Percentiles rank a stretch among this genome's conserved stretches.
Evolutionary conservation across 92 coral and sea anemone genomes (phyloP).

Genomic region (Phymanthus crucifer): DNA sequence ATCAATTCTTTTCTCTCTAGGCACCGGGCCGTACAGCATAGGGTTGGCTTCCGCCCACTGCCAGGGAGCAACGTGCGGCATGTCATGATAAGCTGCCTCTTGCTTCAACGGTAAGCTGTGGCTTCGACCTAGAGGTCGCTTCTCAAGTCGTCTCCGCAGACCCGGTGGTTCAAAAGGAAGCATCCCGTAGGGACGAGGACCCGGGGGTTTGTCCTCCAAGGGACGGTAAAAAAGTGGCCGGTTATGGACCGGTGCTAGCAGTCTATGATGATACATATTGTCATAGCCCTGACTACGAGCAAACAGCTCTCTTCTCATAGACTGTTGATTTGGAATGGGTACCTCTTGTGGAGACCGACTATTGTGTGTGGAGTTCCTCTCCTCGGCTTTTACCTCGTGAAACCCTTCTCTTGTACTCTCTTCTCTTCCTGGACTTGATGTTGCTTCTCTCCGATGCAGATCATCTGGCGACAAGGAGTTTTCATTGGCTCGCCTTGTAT

Average conservation of each 20-base stretch:
- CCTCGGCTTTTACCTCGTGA: slow-evolving; percentile 8
- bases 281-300: not conserved
- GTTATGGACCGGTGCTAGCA: not conserved
- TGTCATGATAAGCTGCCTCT: slow-evolving; percentile 15
- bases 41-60: slow-evolving; percentile 14
- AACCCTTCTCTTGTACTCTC: not conserved
- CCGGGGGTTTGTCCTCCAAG: not conserved
- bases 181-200: slow-evolving; percentile 20
- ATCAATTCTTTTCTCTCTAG: slow-evolving; percentile 29
- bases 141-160: slow-evolving; percentile 24
- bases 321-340: slow-evolving; percentile 4
- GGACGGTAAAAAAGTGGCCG: slow-evolving; percentile 14
- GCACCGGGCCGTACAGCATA: slow-evolving; percentile 8
- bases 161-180: slow-evolving; percentile 26
- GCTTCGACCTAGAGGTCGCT: slow-evolving; percentile 48
- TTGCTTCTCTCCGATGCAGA: not conserved
- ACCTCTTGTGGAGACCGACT: slow-evolving; percentile 25
- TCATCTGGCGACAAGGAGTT: not conserved
- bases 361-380: not conserved
- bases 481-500: not conserved
- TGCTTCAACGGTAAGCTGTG: slow-evolving; percentile 41
- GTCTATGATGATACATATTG: slow-evolving; percentile 11
- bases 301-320: slow-evolving; percentile 11
- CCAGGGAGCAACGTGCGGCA: slow-evolving; percentile 30
- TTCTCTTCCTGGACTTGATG: slow-evolving; percentile 22